Conservation (phyloP, 2,113 vertebrate genomes). For the Tautogolabrus adspersus region DNA sequence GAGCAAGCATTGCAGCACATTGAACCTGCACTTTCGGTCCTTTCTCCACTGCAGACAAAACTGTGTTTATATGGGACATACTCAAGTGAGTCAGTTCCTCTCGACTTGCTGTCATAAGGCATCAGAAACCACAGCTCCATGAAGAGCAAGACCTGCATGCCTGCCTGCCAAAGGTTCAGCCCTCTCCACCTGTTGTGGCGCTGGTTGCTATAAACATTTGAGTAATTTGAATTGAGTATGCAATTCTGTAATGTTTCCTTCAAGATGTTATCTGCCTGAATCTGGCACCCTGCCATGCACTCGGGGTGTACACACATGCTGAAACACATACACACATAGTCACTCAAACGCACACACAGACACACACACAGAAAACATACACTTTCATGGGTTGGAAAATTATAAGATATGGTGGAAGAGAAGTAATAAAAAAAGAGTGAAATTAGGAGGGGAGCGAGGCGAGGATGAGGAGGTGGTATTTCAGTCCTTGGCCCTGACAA, state of each 20-base stretch:
- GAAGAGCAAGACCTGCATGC: conserved; percentile 58
- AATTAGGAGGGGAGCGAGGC: neutral
- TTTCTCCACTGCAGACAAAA: conserved; percentile 64
- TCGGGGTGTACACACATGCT: conserved; percentile 62
- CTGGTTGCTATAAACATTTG: conserved; percentile 97
- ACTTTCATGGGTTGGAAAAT: conserved; percentile 12
- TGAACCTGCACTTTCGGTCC: neutral
- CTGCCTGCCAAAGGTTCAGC: conserved; percentile 74
- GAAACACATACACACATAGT: conserved; percentile 54
- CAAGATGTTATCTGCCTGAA: conserved; percentile 89
- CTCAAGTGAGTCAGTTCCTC: conserved; percentile 66
- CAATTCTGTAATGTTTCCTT: conserved; percentile 93
- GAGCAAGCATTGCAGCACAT: neutral
- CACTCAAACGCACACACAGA: conserved; percentile 7
- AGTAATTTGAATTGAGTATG: conserved; percentile 90
- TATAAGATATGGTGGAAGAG: conserved; percentile 7
- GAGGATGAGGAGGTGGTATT: conserved; percentile 51
- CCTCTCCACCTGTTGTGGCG: conserved; percentile 90
- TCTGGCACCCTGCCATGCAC: conserved; percentile 85
- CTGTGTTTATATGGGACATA: conserved; percentile 56
- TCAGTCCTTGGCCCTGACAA: conserved; percentile 65
- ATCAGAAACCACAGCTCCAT: conserved; percentile 77
- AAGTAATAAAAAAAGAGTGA: neutral
- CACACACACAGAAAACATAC: conserved; percentile 17
- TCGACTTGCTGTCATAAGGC: conserved; percentile 78